Conservation (phyloP, 2,797 vertebrate species). For the Synanceia verrucosa region DNA sequence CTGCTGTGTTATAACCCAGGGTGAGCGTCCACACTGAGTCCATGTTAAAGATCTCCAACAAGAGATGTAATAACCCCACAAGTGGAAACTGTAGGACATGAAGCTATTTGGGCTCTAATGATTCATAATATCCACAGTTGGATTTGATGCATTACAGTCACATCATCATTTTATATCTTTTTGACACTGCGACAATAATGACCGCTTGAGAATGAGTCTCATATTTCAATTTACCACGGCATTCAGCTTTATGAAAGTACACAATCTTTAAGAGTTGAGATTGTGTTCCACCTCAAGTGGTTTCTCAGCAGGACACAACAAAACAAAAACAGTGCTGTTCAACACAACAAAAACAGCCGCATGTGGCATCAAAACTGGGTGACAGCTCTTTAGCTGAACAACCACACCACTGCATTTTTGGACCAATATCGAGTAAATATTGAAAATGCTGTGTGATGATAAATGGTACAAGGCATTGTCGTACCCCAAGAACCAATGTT, state of each 20-base stretch:
- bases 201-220: slow-evolving; percentile 22
- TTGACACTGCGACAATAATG: slow-evolving; percentile 14
- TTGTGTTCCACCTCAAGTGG: too few species aligned
- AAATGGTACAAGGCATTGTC: background rate
- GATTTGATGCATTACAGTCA: slow-evolving; percentile 51
- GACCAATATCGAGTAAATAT: slow-evolving; percentile 26
- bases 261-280: slow-evolving; percentile 25
- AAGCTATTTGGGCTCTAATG: slow-evolving; percentile 54
- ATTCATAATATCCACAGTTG: slow-evolving; percentile 61
- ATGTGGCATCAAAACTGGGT: slow-evolving; percentile 25
- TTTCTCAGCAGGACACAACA: too few species aligned
- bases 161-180: slow-evolving; percentile 48
- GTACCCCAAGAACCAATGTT: background rate
- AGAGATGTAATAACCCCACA: slow-evolving; percentile 44
- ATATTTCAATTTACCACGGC: slow-evolving; percentile 33
- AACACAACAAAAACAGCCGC: slow-evolving; percentile 23
- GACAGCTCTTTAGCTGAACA: slow-evolving; percentile 31
- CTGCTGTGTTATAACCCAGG: slow-evolving; percentile 5
- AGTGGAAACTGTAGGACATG: slow-evolving; percentile 25
- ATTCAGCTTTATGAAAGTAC: slow-evolving; percentile 42
- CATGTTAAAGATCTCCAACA: slow-evolving; percentile 13
- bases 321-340: slow-evolving; percentile 13
- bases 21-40: slow-evolving; percentile 31
- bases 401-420: slow-evolving; percentile 14
- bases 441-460: slow-evolving; percentile 10